Base-by-base conservation (phyloP, 2,888 invertebrate species). In the Plagiodera versicolora region DNA sequence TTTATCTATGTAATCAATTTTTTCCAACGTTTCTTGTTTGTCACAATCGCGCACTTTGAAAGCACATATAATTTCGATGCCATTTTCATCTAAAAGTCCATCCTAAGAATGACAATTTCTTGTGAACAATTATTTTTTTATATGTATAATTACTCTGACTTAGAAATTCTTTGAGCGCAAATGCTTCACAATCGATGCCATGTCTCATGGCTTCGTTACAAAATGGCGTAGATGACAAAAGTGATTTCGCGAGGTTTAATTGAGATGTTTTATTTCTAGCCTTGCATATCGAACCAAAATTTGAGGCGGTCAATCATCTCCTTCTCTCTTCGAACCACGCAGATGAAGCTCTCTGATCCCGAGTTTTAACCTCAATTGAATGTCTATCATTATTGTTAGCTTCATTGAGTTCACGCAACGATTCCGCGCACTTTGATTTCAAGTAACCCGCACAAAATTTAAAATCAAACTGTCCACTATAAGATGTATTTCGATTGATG, bases 1-100 rank as follows among this genome's bases (percentile, higher is more conserved):
- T 46, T n/a, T n/a, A n/a, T n/a, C n/a, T n/a, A n/a, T n/a, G n/a
- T n/a, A n/a, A 10, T 18, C 2, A 16, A 14, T 10, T 2, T 3
- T n/a, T 35, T 10, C 8, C 6, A n/a, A n/a, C n/a, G 28, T 9
- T 18, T 28, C 5, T 52, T 17, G 9, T 30, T 30, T 30, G 32
- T 51, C n/a, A 11, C 8, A 4, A 16, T 51, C n/a, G 6, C 51
- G n/a, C 17, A 51, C 14, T 32, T 10, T 51, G 32, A 14, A 51
- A 4, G 51, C 32, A 17, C 51, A 51, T 9, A 30, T 51, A 6
- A 51, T 17, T 30, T 51, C 51, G 5, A 51, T 17, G 11, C 51
- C 51, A 1, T 51, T 32, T 8, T 28, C 16, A 32, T n/a, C 51
- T 10, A 51, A 14, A 32, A 51, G 30, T n/a, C 32, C 51, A 30